phyloP scores from a whole-genome alignment of 2,113 vertebrate species.

The Oryzias curvinotus region DNA sequence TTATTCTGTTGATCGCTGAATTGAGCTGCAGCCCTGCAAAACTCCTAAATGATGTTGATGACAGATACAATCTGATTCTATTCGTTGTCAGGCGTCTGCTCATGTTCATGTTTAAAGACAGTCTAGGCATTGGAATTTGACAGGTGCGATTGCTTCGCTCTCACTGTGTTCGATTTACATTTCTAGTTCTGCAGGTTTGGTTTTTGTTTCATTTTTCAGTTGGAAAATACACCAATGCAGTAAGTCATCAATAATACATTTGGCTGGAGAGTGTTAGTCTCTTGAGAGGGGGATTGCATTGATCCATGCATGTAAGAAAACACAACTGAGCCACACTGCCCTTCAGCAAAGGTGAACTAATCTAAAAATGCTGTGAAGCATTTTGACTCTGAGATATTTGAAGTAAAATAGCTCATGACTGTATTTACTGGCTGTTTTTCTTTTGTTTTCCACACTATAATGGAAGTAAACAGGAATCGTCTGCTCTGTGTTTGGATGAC shows the following conservation, averaged over 20 bases:
- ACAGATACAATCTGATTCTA: no score
- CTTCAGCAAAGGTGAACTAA: conserved; percentile 29
- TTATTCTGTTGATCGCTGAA: no score
- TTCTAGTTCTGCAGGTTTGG: not conserved
- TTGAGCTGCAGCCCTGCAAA: no score
- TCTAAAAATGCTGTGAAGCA: conserved; percentile 6
- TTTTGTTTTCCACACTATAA: not conserved
- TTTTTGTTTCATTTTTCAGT: conserved; percentile 12
- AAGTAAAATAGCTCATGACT: not conserved
- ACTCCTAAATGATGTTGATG: no score
- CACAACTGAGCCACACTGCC: conserved; percentile 28
- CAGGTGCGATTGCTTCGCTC: conserved; percentile 3
- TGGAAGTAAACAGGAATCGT: conserved; percentile 12
- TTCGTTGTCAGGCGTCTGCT: no score
- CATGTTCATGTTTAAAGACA: not conserved
- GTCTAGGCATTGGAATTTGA: conserved; percentile 7
- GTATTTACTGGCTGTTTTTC: not conserved
- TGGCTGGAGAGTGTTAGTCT: conserved; percentile 5
- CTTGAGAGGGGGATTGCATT: conserved; percentile 12
- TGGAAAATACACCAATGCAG: conserved; percentile 9
- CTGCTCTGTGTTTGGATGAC: conserved; percentile 20
- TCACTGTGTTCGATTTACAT: not conserved
- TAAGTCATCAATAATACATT: conserved; percentile 26
- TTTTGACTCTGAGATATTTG: conserved; percentile 12
- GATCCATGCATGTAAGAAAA: conserved; percentile 39